phyloP scores from a whole-genome alignment of 53 echinoderm and acorn worm species.

The Holothuria scabra region DNA sequence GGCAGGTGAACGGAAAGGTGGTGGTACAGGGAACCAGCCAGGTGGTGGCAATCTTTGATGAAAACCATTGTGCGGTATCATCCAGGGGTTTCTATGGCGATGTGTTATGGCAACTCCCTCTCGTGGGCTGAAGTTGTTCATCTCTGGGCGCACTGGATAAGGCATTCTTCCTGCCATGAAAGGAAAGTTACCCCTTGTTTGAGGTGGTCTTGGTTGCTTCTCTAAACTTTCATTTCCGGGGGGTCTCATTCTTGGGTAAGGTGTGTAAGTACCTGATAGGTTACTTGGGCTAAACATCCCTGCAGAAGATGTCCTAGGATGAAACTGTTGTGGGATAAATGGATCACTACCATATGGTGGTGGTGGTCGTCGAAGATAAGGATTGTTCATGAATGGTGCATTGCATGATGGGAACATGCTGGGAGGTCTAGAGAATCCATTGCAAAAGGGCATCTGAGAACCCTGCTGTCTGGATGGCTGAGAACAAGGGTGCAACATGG shows the following conservation, averaged over 20 bases:
- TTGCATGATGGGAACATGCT: conserved; percentile 2
- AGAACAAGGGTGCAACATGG: background rate
- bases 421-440: conserved; percentile 19
- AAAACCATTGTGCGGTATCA: conserved; percentile 12
- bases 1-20: conserved; percentile 22
- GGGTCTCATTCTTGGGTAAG: conserved; percentile 6
- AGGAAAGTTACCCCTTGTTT: background rate
- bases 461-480: background rate
- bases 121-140: conserved; percentile 33
- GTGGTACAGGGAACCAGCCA: conserved; percentile 31
- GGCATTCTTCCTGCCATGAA: conserved; percentile 30
- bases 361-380: conserved; percentile 16
- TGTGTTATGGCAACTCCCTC: conserved; percentile 28
- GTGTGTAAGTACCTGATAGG: background rate
- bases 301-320: background rate
- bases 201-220: background rate
- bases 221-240: conserved; percentile 4
- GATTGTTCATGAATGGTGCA: conserved; percentile 29
- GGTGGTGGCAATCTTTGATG: conserved; percentile 37
- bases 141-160: conserved; percentile 1
- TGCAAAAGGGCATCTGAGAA: background rate
- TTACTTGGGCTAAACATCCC: background rate
- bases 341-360: conserved; percentile 15
- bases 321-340: background rate
- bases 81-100: conserved; percentile 13